Conservation (phyloP, 2,888 invertebrate genomes). For the Aleiodes leptofemur region DNA sequence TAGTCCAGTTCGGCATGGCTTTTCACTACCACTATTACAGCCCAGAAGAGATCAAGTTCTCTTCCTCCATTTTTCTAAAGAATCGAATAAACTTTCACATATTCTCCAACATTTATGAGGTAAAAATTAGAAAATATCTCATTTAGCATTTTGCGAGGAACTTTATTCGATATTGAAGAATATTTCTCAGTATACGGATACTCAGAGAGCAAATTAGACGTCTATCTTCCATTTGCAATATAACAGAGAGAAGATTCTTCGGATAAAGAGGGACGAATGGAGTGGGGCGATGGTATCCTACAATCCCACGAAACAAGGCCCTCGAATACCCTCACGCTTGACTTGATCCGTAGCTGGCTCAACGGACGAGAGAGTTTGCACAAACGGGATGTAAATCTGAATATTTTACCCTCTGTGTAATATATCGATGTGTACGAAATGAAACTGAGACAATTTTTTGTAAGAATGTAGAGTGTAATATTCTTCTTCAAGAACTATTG, state of each 20-base stretch:
- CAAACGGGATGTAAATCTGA: constrained; percentile 72
- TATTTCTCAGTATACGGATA: background rate
- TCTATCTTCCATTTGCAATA: constrained; percentile 36
- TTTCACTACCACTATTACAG: constrained; percentile 21
- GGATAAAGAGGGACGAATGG: constrained; percentile 38
- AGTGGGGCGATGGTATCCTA: constrained; percentile 57
- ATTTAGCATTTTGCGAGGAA: background rate
- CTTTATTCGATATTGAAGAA: constrained; percentile 2
- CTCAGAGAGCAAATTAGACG: constrained; percentile 42
- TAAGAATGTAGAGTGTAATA: background rate
- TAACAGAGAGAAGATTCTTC: constrained; percentile 27
- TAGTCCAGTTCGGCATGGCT: constrained; percentile 68
- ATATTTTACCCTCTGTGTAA: constrained; percentile 63
- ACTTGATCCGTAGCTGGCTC: constrained; percentile 73
- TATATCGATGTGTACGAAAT: constrained; percentile 39
- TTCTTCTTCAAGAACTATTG: background rate
- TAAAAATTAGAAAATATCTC: too few relatives aligned
- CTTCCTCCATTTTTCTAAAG: background rate
- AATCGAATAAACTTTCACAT: background rate
- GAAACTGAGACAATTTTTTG: constrained; percentile 23
- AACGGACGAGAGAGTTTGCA: constrained; percentile 71
- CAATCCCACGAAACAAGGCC: constrained; percentile 73
- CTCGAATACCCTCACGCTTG: constrained; percentile 73
- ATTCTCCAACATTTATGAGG: background rate
- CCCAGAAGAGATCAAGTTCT: background rate